A percentile compares a stretch with the other conserved stretches of the same genome.
phyloP scores from a whole-genome alignment of 2,888 invertebrate species.

The Yponomeuta malinellus region DNA sequence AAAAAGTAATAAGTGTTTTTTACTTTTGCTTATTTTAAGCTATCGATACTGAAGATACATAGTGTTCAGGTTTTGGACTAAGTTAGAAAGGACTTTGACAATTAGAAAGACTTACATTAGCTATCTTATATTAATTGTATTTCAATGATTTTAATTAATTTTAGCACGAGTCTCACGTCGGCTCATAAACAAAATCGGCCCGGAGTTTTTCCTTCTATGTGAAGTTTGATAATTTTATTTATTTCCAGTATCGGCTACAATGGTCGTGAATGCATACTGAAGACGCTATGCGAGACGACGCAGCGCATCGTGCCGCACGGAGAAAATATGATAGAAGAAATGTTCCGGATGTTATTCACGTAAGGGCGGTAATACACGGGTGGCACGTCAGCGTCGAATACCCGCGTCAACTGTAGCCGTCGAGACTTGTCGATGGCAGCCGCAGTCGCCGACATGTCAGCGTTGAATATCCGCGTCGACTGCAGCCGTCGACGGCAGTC shows the following conservation, averaged over 20 bases:
- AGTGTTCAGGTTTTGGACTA: no score
- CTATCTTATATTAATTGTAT: not conserved
- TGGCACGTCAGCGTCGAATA: no score
- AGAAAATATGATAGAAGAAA: slow-evolving; percentile 80
- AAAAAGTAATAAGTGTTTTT: no score
- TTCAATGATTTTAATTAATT: not conserved
- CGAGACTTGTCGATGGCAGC: no score
- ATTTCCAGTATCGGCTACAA: slow-evolving; percentile 83
- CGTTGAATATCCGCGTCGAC: no score
- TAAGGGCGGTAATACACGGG: slow-evolving; percentile 43
- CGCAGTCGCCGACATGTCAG: no score
- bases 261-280: slow-evolving; percentile 81
- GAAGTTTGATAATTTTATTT: not conserved
- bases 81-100: no score
- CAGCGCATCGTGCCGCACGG: slow-evolving; percentile 77
- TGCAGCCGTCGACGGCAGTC: no score
- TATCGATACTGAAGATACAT: no score
- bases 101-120: not conserved
- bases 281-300: slow-evolving; percentile 84
- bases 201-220: not conserved
- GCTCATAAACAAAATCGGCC: no score
- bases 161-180: not conserved
- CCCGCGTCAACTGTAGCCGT: no score
- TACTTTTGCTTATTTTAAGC: no score
- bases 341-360: slow-evolving; percentile 83